Percentiles rank a stretch among this genome's conserved stretches.
phyloP scores from a whole-genome alignment of 2,797 vertebrate species.

The Gadopsis marmoratus region DNA sequence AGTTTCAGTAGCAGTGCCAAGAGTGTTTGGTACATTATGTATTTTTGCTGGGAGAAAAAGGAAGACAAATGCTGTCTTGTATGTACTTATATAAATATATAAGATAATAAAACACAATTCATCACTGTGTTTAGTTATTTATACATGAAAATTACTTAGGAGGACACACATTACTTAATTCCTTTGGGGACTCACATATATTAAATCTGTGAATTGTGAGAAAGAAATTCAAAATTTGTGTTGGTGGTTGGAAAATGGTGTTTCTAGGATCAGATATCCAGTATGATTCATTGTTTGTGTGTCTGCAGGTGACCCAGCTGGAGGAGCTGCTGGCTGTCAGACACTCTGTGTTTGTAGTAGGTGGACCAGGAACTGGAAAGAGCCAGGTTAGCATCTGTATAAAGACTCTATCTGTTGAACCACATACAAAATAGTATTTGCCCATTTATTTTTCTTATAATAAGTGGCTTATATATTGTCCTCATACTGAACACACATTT shows the following conservation, averaged over 20 bases:
- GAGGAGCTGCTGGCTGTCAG: constrained; percentile 85
- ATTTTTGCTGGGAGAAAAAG: neutral
- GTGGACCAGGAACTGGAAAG: constrained; percentile 86
- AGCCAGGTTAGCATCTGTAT: constrained; percentile 79
- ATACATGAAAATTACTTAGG: neutral
- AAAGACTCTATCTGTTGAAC: neutral
- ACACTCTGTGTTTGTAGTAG: constrained; percentile 86
- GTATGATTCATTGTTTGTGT: neutral
- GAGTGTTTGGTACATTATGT: neutral
- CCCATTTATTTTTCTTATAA: neutral
- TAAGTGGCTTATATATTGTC: neutral
- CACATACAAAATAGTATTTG: neutral
- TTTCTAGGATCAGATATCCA: neutral
- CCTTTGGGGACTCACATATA: neutral
- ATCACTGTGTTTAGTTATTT: neutral
- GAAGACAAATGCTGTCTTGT: neutral
- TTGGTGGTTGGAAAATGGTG: too few species aligned
- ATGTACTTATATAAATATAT: neutral
- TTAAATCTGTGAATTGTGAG: neutral
- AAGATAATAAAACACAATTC: neutral
- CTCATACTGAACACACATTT: neutral
- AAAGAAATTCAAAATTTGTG: neutral
- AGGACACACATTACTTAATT: neutral
- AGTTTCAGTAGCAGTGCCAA: neutral
- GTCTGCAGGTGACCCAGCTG: constrained; percentile 84